These are phyloP conservation scores for Ceriagrion tenellum DNA, from an alignment of 2,888 invertebrate species.

Conservation along the genomic window DNA sequence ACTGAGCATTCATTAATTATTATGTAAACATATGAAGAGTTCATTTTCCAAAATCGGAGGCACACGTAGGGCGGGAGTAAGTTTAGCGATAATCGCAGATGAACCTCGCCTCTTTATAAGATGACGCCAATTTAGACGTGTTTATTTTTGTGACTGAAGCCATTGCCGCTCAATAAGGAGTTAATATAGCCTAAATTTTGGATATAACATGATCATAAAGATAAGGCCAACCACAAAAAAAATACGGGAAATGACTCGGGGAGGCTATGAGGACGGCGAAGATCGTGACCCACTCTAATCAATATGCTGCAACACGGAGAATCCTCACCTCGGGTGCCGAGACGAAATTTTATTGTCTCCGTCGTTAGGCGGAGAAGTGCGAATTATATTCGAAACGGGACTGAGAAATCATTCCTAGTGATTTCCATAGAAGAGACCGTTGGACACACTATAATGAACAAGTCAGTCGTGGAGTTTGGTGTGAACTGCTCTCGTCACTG, in stretches of 20 bases:
- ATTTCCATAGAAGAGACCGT: neutral
- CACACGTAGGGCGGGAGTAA: neutral
- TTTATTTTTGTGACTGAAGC: neutral
- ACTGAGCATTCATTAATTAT: neutral
- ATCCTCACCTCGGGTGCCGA: neutral
- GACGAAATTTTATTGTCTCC: neutral
- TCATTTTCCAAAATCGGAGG: neutral
- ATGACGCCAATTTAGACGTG: neutral
- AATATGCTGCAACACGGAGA: neutral
- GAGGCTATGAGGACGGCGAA: neutral
- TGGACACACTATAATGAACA: no score
- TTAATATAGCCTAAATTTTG: neutral
- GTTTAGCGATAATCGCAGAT: neutral
- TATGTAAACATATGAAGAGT: neutral
- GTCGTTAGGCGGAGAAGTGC: neutral
- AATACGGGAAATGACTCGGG: neutral
- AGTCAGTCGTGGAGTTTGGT: no score
- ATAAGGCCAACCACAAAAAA: neutral
- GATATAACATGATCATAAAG: constrained; percentile 3
- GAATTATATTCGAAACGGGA: no score
- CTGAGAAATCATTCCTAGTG: neutral
- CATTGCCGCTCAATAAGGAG: neutral
- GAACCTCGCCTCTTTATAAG: neutral
- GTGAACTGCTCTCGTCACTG: no score
- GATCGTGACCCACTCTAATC: constrained; percentile 8